Percentiles rank a stretch among this genome's conserved stretches.
These are phyloP conservation scores for Psilopsiagon aurifrons DNA, from an alignment of 2,113 vertebrate genomes.

Conservation along the genomic window DNA sequence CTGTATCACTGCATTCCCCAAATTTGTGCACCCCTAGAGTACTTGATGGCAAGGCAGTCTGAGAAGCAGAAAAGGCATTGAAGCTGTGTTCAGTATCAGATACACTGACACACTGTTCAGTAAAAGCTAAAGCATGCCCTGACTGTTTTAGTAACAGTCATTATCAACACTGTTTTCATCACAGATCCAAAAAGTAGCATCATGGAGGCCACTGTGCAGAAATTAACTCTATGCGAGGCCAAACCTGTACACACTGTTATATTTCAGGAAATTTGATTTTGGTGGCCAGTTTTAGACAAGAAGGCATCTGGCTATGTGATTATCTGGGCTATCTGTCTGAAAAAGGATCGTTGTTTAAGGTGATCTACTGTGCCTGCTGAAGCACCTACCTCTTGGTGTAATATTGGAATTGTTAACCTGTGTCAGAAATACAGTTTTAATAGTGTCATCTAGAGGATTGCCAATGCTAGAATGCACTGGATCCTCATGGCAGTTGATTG, in stretches of 20 bases:
- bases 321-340: background rate
- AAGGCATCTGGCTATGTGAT: background rate
- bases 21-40: background rate
- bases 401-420: background rate
- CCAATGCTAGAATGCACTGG: rapidly evolving
- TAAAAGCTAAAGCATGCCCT: background rate
- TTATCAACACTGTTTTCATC: background rate
- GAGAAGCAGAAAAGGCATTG: background rate
- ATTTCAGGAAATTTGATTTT: background rate
- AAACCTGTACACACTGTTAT: background rate
- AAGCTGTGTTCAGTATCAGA: background rate
- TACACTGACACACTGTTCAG: background rate
- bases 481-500: background rate
- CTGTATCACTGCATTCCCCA: background rate
- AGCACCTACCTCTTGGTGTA: background rate
- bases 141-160: background rate
- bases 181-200: background rate
- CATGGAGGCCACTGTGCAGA: background rate
- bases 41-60: background rate
- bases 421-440: background rate
- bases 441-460: background rate
- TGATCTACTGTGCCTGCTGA: background rate
- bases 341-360: background rate
- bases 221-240: background rate
- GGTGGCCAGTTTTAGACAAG: background rate